A percentile compares a stretch with the other conserved stretches of the same genome.
Evolutionary conservation across 2,888 invertebrate genomes (phyloP).

Genomic region (Pseudococcus viburni): DNA sequence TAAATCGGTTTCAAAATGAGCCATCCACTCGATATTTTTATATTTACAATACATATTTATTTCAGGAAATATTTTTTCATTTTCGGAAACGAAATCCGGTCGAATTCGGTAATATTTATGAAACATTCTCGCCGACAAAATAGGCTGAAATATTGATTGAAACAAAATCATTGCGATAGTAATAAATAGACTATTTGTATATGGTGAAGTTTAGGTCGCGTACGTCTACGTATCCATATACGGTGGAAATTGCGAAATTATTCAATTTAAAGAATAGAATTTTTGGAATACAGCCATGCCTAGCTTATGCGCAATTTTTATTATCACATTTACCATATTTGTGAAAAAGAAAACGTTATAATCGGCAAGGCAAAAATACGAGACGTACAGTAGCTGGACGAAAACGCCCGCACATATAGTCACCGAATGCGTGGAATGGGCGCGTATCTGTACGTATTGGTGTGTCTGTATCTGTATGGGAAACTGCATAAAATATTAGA

Average conservation of each 20-base stretch:
- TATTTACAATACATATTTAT: too few species aligned
- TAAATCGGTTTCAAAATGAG: too few species aligned
- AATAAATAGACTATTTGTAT: constrained; percentile 1
- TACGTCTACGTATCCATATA: neutral
- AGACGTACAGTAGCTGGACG: constrained; percentile 32
- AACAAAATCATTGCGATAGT: neutral
- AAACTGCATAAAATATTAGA: constrained; percentile 55
- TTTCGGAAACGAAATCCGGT: too few species aligned
- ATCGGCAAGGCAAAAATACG: neutral
- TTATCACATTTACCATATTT: constrained; percentile 49
- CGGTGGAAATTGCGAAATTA: constrained; percentile 30
- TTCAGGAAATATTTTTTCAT: too few species aligned
- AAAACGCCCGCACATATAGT: constrained; percentile 12
- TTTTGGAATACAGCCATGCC: constrained; percentile 56
- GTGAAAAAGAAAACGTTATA: constrained; percentile 20
- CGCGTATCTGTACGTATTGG: neutral
- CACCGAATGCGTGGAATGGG: neutral
- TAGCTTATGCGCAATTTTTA: constrained; percentile 57
- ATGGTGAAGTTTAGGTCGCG: neutral
- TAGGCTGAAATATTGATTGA: neutral
- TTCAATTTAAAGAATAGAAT: constrained; percentile 51
- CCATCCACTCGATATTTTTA: too few species aligned
- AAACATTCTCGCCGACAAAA: too few species aligned
- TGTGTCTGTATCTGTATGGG: neutral
- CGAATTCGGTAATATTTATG: too few species aligned